Evolutionary conservation across 2,888 invertebrate genomes (phyloP), one percentile per base, ranked within the genome.

Genomic region (Machimus rusticus): DNA sequence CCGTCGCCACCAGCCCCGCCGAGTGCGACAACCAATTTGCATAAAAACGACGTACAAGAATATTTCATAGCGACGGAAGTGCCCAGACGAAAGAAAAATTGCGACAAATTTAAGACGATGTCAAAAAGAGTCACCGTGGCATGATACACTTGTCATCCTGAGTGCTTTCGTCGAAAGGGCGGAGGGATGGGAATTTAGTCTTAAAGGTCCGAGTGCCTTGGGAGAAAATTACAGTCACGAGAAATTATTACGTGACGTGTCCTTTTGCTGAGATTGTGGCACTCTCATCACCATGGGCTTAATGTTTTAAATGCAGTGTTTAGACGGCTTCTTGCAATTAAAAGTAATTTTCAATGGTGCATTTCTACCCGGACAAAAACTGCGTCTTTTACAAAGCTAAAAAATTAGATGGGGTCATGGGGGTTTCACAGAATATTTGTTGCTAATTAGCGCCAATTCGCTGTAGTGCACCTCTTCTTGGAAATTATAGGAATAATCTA

Each of bases 101-200:
- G 78, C 78, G 78, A 43, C 43, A 78, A 78, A 78, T 34, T 78
- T 78, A 78, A 78, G 78, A 78, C 43, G 78, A 78, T 78, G 78
- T 78, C 78, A 39, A 78, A 78, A 43, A 37, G 23, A 19, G 37
- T 34, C 39, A 9, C 43, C 6, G 19, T 78, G 78, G 23, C 43
- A 43, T 34, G 78, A 78, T 78, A 78, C 78, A 78, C 78, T 78
- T 78, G 78, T 78, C 43, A 78, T 37, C 14, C 78, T n/a, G 12
- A 23, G 46, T 23, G 78, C 39, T 77, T 19, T 39, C 43, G n/a
- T 23, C 23, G 1, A 43, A 43, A 16, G 28, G 23, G 12, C 23
- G n/a, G 12, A 55, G 6, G 28, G 8, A 66, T 66, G 66, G 28
- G 14, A 28, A n/a, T 6, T 23, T 28, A 23, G 66, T 66, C 66